Evolutionary conservation across 1,140 invertebrate species (phyloP).

Genomic region (Drosophila obscura): DNA sequence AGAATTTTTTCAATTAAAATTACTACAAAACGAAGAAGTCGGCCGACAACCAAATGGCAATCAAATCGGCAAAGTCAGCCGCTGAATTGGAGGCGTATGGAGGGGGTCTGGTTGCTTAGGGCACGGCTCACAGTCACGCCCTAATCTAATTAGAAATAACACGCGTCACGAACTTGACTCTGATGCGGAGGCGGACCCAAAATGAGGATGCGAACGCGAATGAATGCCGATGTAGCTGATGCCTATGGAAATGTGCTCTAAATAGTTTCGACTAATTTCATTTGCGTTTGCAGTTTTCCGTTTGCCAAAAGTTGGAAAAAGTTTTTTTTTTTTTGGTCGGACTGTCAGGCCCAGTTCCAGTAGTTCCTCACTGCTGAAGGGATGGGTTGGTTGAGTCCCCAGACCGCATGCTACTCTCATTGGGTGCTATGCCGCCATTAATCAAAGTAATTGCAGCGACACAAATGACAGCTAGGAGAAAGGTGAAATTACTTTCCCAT

Average conservation of each 20-base stretch:
- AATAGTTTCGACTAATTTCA: slow-evolving; percentile 80
- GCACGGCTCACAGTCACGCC: slow-evolving; percentile 17
- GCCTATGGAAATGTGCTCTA: slow-evolving; percentile 39
- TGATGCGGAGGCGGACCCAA: slow-evolving; percentile 10
- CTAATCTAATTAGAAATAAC: slow-evolving; percentile 80
- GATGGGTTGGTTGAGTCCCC: not conserved
- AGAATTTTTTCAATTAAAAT: slow-evolving; percentile 83
- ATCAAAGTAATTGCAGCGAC: slow-evolving; percentile 72
- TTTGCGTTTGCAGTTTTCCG: slow-evolving; percentile 76
- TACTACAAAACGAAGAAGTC: slow-evolving; percentile 53
- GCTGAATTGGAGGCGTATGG: not conserved
- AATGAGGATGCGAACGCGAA: not conserved
- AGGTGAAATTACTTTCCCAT: not conserved
- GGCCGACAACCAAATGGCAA: slow-evolving; percentile 60
- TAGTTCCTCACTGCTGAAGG: slow-evolving; percentile 5
- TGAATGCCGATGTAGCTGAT: slow-evolving; percentile 9
- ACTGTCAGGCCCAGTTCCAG: slow-evolving; percentile 40
- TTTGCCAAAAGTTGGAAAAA: slow-evolving; percentile 51
- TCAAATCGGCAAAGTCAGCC: slow-evolving; percentile 42
- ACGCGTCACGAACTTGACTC: slow-evolving; percentile 78
- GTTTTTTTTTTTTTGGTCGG: slow-evolving; percentile 28
- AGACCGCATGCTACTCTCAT: slow-evolving; percentile 41
- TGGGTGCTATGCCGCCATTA: slow-evolving; percentile 67
- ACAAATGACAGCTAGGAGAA: slow-evolving; percentile 35
- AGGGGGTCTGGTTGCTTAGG: slow-evolving; percentile 2